phyloP scores from a whole-genome alignment of 2,888 invertebrate species.

The Trachelus stipa region DNA sequence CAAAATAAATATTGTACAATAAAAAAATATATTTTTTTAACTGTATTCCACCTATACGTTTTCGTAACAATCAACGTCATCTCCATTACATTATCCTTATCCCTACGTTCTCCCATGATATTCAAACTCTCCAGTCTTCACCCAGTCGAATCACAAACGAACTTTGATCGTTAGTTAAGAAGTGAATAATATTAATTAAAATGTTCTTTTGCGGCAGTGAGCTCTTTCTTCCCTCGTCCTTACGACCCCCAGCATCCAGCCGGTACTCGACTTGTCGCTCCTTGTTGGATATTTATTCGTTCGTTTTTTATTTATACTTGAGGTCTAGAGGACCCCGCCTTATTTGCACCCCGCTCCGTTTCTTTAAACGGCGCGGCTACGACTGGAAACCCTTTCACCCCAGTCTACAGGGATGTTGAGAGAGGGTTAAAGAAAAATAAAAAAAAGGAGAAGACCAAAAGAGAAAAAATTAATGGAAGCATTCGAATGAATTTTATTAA shows the following conservation, averaged over 20 bases:
- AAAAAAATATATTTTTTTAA: too few relatives aligned
- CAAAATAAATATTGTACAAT: too few relatives aligned
- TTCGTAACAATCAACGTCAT: neutral
- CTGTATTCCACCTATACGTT: too few relatives aligned
- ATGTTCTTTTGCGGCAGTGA: slow-evolving; percentile 57
- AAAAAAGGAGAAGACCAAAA: neutral
- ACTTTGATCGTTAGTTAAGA: slow-evolving; percentile 61
- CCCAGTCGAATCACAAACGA: slow-evolving; percentile 18
- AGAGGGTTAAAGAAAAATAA: slow-evolving; percentile 38
- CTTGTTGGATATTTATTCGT: slow-evolving; percentile 64
- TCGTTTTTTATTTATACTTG: slow-evolving; percentile 64
- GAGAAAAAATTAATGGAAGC: slow-evolving; percentile 55
- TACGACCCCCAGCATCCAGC: slow-evolving; percentile 23
- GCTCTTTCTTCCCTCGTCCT: slow-evolving; percentile 11
- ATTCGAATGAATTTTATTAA: slow-evolving; percentile 64
- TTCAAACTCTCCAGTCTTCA: slow-evolving; percentile 7
- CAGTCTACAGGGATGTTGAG: slow-evolving; percentile 25
- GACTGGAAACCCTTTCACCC: slow-evolving; percentile 54
- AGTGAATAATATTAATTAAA: slow-evolving; percentile 66
- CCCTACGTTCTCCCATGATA: slow-evolving; percentile 4
- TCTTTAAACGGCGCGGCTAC: slow-evolving; percentile 27
- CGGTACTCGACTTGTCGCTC: slow-evolving; percentile 57
- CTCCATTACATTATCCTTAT: neutral
- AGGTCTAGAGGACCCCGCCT: slow-evolving; percentile 57
- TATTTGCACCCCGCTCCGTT: slow-evolving; percentile 48